phyloP scores from a whole-genome alignment of 2,888 invertebrate species.

The Ligdia adustata region DNA sequence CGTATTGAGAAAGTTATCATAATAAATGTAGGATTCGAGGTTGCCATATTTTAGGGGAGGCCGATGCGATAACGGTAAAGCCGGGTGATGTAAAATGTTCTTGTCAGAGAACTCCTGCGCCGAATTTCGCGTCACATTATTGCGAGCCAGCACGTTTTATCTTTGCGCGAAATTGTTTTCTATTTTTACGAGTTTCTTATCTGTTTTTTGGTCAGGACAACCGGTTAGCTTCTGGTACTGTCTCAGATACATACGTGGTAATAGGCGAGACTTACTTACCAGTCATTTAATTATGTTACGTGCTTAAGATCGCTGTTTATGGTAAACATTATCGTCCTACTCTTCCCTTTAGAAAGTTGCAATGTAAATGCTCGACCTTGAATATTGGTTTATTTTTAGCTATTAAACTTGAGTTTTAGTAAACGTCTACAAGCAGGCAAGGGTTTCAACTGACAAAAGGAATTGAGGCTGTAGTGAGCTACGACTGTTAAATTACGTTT shows the following conservation, averaged over 20 bases:
- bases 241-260: background rate
- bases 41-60: constrained; percentile 71
- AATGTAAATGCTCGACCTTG: background rate
- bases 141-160: constrained; percentile 41
- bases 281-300: constrained; percentile 17
- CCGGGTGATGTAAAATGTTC: constrained; percentile 47
- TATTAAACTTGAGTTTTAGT: background rate
- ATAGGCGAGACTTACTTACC: background rate
- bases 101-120: constrained; percentile 21
- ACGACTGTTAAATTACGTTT: too few species aligned
- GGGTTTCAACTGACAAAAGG: too few species aligned
- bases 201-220: constrained; percentile 16
- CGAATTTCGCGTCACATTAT: constrained; percentile 33
- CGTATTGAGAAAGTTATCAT: constrained; percentile 64
- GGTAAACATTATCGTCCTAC: constrained; percentile 5
- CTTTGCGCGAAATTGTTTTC: constrained; percentile 41
- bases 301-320: constrained; percentile 15
- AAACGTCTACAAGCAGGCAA: too few species aligned
- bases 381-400: background rate
- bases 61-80: constrained; percentile 63
- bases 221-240: constrained; percentile 23
- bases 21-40: constrained; percentile 70
- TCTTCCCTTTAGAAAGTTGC: constrained; percentile 21
- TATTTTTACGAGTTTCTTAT: constrained; percentile 44
- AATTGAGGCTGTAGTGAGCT: too few species aligned